A percentile compares a stretch with the other conserved stretches of the same genome.
These are phyloP conservation scores for Laupala kohalensis DNA, from an alignment of 1,140 invertebrate species.

Conservation along the genomic window DNA sequence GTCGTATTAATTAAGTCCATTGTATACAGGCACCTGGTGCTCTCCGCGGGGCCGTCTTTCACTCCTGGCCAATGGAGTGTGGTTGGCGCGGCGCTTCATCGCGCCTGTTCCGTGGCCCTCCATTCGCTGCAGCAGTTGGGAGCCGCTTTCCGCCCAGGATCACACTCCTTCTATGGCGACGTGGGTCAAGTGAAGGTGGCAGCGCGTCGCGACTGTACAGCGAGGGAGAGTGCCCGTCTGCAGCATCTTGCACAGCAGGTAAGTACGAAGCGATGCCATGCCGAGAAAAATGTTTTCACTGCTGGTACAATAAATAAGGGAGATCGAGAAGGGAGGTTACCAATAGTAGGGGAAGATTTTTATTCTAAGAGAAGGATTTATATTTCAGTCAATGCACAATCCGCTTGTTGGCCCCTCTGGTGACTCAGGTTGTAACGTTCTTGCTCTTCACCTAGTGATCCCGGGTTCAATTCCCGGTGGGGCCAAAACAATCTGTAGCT, in stretches of 20 bases:
- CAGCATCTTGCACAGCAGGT: conserved; percentile 77
- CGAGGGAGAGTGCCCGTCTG: conserved; percentile 65
- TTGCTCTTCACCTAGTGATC: too few relatives aligned
- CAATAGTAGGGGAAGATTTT: too few relatives aligned
- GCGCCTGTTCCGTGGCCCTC: conserved; percentile 68
- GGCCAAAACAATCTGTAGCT: too few relatives aligned
- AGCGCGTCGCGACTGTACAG: conserved; percentile 67
- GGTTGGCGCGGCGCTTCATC: conserved; percentile 59
- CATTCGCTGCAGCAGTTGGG: conserved; percentile 73
- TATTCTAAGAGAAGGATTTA: too few relatives aligned
- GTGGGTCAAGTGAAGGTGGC: conserved; percentile 85
- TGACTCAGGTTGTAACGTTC: too few relatives aligned
- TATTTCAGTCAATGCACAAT: too few relatives aligned
- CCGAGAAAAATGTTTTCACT: too few relatives aligned
- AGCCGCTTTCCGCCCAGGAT: conserved; percentile 73
- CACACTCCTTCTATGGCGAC: conserved; percentile 87
- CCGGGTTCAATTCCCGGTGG: too few relatives aligned
- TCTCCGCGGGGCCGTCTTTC: conserved; percentile 67
- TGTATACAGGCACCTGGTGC: conserved; percentile 57
- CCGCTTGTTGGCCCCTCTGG: too few relatives aligned
- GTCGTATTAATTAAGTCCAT: not conserved
- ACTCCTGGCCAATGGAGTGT: conserved; percentile 75
- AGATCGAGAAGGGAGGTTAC: too few relatives aligned
- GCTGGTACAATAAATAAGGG: too few relatives aligned
- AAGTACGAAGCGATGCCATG: conserved; percentile 3